A percentile compares a stretch with the other conserved stretches of the same genome.
phyloP scores from a whole-genome alignment of 2,797 vertebrate species.

The Poecilia wingei region DNA sequence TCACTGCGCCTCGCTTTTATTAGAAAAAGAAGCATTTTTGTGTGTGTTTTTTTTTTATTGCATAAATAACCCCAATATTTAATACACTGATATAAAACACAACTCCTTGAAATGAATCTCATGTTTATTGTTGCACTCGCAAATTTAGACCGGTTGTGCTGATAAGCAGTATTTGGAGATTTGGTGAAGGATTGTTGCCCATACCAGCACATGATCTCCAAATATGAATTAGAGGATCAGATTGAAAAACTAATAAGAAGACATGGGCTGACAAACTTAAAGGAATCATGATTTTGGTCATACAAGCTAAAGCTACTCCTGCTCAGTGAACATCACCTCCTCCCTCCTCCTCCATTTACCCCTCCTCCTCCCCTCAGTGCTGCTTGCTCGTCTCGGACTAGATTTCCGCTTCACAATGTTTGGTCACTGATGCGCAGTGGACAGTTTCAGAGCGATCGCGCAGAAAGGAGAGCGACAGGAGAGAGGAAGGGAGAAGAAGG shows the following conservation, averaged over 20 bases:
- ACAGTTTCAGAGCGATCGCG: slow-evolving; percentile 51
- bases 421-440: slow-evolving; percentile 71
- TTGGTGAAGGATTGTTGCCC: slow-evolving; percentile 13
- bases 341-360: background rate
- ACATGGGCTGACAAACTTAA: slow-evolving; percentile 56
- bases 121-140: background rate
- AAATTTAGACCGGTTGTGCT: background rate
- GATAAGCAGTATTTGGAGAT: background rate
- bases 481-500: slow-evolving; percentile 73
- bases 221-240: slow-evolving; percentile 37
- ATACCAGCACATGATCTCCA: slow-evolving; percentile 35
- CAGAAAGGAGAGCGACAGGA: slow-evolving; percentile 22
- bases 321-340: slow-evolving; percentile 30
- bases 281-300: slow-evolving; percentile 56
- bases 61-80: background rate
- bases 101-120: background rate
- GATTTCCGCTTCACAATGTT: slow-evolving; percentile 77
- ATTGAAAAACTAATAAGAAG: slow-evolving; percentile 25
- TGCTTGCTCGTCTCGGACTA: slow-evolving; percentile 43
- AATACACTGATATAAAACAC: background rate
- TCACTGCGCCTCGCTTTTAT: background rate
- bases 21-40: background rate
- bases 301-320: slow-evolving; percentile 63
- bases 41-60: background rate
- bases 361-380: slow-evolving; percentile 9